Base-by-base conservation (phyloP, 2,113 vertebrate genomes). In the Morone chrysops region DNA sequence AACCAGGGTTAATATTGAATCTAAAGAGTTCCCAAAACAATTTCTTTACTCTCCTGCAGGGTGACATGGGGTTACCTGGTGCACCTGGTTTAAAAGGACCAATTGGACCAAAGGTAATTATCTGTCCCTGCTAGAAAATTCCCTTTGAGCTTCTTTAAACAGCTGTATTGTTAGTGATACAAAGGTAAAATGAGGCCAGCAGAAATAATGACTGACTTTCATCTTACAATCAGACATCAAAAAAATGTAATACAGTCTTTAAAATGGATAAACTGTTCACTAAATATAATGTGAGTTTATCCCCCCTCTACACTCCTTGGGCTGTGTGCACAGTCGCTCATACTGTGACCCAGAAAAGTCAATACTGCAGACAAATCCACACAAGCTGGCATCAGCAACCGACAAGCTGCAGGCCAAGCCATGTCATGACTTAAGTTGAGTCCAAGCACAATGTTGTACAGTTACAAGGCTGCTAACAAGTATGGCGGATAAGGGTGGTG, bases 101-200 rank as follows among this genome's bases (percentile, higher is more conserved):
- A 75, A 84, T 88, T 81, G 98, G 98, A 85, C 62, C 86, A 13
- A 98, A 97, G 97, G 98, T 98, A 94, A 89, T 70, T 18, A 31
- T 59, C 47, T 80, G 14, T 4, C 5, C 14, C 25, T 61, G 31
- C 31, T 22, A 47, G 2, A 31, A 69, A 40, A 40, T 50, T 17
- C 18, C 20, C 22, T 53, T 41, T 59, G 2, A 78, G 61, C 66
- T 53, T 59, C 70, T 67, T 81, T 10, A 71, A 70, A 71, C 8
- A 59, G n/a, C 51, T 41, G 41, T 36, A 25, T 14, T 70, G 41
- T 65, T 9, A 11, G 6, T n/a, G 8, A 59, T n/a, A n/a, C 22
- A 80, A 40, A 70, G 36, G 9, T 17, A 63, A 47, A 53, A 63
- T 76, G 7, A 80, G n/a, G 25, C 17, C 14, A 45, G 13, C 11